Conservation (phyloP, 2,113 vertebrate species). For the Istiophorus platypterus region DNA sequence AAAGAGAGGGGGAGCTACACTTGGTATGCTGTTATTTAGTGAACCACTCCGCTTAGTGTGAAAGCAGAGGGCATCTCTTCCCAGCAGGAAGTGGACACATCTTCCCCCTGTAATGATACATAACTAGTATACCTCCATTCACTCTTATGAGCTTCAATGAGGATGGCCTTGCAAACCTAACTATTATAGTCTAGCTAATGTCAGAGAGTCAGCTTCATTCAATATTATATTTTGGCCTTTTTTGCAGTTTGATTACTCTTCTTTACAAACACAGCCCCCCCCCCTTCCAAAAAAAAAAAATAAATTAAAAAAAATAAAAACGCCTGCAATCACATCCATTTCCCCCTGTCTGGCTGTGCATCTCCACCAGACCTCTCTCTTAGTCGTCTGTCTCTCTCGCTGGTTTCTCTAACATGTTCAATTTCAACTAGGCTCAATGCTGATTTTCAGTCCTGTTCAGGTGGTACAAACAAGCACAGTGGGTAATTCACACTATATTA, state of each 20-base stretch:
- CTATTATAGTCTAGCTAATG: constrained; percentile 93
- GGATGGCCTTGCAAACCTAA: constrained; percentile 86
- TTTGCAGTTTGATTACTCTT: constrained; percentile 71
- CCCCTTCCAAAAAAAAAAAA: neutral
- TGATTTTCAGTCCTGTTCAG: constrained; percentile 92
- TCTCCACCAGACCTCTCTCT: constrained; percentile 49
- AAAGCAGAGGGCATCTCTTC: constrained; percentile 83
- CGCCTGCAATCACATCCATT: constrained; percentile 60
- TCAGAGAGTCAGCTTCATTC: constrained; percentile 91
- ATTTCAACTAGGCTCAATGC: constrained; percentile 87
- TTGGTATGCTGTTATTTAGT: constrained; percentile 82
- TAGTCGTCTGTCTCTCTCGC: constrained; percentile 79
- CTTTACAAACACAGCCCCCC: constrained; percentile 71
- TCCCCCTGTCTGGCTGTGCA: constrained; percentile 80
- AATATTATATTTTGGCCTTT: constrained; percentile 76
- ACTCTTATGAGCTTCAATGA: constrained; percentile 86
- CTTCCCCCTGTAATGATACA: constrained; percentile 86
- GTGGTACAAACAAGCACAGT: constrained; percentile 96
- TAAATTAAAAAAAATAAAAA: constrained; percentile 6
- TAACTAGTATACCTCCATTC: constrained; percentile 87
- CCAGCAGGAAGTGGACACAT: constrained; percentile 83
- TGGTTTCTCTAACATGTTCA: constrained; percentile 86
- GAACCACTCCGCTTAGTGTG: constrained; percentile 81
- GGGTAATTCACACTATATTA: constrained; percentile 97
- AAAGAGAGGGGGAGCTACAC: constrained; percentile 71